phyloP scores from a whole-genome alignment of 2,797 vertebrate species.

The Periophthalmus magnuspinnatus region DNA sequence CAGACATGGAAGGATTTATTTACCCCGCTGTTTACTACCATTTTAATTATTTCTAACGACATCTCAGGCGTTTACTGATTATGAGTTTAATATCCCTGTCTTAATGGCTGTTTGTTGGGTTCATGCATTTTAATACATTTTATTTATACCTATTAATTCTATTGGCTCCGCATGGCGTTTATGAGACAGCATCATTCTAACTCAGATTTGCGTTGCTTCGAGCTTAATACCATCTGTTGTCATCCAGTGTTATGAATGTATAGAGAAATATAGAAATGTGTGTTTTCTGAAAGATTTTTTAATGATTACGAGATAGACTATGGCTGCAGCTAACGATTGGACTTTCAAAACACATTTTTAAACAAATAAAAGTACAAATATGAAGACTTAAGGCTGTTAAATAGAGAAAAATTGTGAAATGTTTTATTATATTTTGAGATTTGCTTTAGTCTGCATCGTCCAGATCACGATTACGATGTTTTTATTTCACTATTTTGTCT shows the following conservation, averaged over 20 bases:
- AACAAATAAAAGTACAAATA: no score
- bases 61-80: background rate
- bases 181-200: background rate
- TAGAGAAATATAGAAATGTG: background rate
- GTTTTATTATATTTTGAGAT: no score
- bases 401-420: no score
- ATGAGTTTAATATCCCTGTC: background rate
- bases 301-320: background rate
- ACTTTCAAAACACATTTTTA: no score
- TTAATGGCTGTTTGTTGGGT: background rate
- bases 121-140: slow-evolving; percentile 11
- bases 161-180: background rate
- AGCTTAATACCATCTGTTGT: background rate
- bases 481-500: no score
- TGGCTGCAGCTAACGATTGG: no score
- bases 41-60: background rate
- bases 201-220: background rate
- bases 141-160: slow-evolving; percentile 3
- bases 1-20: background rate
- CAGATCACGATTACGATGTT: no score
- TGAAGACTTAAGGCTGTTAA: no score
- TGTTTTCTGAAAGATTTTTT: background rate
- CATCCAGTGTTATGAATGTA: no score
- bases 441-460: no score
- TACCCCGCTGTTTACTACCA: background rate